Percentiles rank a stretch among this genome's conserved stretches.
Conservation (phyloP, 2,888 invertebrate genomes). For the Drosophila tanythrix region DNA sequence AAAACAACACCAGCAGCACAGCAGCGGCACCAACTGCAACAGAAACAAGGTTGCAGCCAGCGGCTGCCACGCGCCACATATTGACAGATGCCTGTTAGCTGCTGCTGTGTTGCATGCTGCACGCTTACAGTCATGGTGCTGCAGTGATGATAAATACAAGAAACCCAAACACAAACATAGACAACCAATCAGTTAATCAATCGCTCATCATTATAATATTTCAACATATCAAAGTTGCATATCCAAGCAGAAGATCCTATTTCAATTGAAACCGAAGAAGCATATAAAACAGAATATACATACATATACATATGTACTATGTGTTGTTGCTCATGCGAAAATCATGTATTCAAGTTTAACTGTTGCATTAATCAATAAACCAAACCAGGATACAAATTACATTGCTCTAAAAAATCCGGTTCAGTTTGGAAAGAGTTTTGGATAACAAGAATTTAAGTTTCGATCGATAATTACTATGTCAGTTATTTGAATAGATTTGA, state of each 20-base stretch:
- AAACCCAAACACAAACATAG: conserved; percentile 9
- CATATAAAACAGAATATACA: background rate
- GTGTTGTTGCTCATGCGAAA: background rate
- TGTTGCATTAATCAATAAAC: background rate
- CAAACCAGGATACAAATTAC: background rate
- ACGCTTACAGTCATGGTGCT: conserved; percentile 10
- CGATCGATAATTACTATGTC: background rate
- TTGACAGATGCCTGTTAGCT: conserved; percentile 50
- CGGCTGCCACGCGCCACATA: conserved; percentile 48
- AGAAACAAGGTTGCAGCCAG: conserved; percentile 14
- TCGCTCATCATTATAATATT: conserved; percentile 28
- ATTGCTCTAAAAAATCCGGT: background rate
- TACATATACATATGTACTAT: background rate
- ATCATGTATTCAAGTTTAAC: background rate
- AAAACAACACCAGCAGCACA: conserved; percentile 14
- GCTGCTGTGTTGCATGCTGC: conserved; percentile 20
- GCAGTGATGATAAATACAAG: conserved; percentile 1
- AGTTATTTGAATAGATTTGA: background rate
- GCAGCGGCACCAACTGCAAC: background rate
- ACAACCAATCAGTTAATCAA: conserved; percentile 32
- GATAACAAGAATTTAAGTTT: no score
- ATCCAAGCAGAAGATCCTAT: background rate
- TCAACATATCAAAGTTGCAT: conserved; percentile 10
- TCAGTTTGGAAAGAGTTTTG: background rate
- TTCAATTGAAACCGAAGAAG: background rate